A percentile compares a stretch with the other conserved stretches of the same genome.
phyloP scores from a whole-genome alignment of 1,140 invertebrate genomes.

The Hycleus cichorii region DNA sequence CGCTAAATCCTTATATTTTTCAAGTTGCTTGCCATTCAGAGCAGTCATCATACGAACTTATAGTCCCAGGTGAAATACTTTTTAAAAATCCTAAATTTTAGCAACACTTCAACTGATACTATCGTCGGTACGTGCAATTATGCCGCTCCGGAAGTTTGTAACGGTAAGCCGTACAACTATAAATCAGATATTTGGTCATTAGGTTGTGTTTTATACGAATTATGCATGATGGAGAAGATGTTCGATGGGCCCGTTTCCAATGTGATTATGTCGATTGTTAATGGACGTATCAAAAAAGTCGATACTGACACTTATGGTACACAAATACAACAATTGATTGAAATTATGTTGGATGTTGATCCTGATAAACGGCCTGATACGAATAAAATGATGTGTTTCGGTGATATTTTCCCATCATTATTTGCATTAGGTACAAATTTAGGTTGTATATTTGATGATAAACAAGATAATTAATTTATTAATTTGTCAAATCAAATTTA shows the following conservation, averaged over 20 bases:
- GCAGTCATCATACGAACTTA: no score
- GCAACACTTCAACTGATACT: conserved; percentile 46
- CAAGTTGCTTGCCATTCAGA: no score
- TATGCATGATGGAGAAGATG: conserved; percentile 50
- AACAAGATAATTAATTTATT: background rate
- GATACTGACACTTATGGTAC: conserved; percentile 43
- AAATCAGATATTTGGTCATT: conserved; percentile 82
- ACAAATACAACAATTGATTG: conserved; percentile 46
- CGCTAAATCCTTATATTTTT: no score
- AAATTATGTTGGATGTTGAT: conserved; percentile 44
- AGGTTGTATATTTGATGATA: conserved; percentile 21
- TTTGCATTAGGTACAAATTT: conserved; percentile 28
- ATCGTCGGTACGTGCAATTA: conserved; percentile 78
- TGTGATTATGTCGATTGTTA: conserved; percentile 47
- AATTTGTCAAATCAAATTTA: background rate
- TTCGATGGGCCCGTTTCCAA: conserved; percentile 50
- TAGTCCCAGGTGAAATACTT: no score
- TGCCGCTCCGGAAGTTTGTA: conserved; percentile 78
- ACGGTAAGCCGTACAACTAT: conserved; percentile 62
- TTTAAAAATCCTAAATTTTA: conserved; percentile 4
- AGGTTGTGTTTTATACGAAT: conserved; percentile 76
- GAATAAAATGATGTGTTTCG: conserved; percentile 41
- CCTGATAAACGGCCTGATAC: conserved; percentile 46
- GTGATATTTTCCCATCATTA: conserved; percentile 40
- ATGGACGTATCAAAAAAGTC: conserved; percentile 44